Evolutionary conservation across 2,888 invertebrate genomes (phyloP), one percentile per base, ranked within the genome.

Genomic region (Lymantria monacha): DNA sequence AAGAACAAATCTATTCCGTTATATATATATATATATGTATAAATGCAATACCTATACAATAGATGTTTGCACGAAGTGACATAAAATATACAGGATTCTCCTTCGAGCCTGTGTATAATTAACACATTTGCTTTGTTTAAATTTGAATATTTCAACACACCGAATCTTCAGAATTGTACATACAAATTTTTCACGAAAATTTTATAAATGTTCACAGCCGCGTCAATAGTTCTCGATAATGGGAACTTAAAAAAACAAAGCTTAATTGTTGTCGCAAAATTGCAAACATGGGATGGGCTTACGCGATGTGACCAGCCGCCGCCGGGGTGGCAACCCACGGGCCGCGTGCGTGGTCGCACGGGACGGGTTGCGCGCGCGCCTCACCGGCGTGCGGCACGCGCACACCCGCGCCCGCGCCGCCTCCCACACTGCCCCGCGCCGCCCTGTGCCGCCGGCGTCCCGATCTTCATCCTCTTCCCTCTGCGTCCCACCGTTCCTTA

Each of bases 221-320:
- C 85, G 84, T 82, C 86, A 83, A 83, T 76, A 70, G 81, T 83
- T 84, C 82, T 81, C 78, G 60, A 72, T 78, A 73, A 52, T 69
- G 81, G 76, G 79, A 83, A 72, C 70, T 73, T 66, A 69, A 77
- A 55, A 71, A 84, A 88, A 89, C 89, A 87, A 88, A 90, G 91
- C 91, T 91, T 91, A 91, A 91, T 91, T 91, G 91, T 91, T 91
- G 91, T 91, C 89, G 91, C 84, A 84, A 89, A 79, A 57, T 85
- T 85, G 87, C 82, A 87, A 90, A 83, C 66, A 92, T 93, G 93
- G 93, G 93, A 94, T 93, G 93, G 93, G 93, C 93, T 93, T 93
- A 93, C 93, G 93, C 93, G 93, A 94, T 93, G 93, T 93, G 93
- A 93, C 93, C 94, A 93, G 91, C 91, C 93, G 93, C 93, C 92